Percentiles rank a stretch among this genome's conserved stretches.
Conservation (phyloP, 2,888 invertebrate species). For the Azorinus chamasolen region DNA sequence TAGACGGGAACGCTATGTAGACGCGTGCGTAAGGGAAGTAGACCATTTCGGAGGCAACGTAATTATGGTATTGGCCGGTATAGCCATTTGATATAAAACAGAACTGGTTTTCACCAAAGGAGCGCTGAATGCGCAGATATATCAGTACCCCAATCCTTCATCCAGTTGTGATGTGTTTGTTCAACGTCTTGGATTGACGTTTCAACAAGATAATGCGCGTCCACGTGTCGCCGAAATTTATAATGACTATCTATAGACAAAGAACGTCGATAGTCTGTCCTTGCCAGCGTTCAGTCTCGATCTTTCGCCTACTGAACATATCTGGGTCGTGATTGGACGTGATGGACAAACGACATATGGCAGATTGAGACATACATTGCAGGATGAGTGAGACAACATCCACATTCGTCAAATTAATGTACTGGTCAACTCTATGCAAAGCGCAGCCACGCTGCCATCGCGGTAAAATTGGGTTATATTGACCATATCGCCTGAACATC, state of each 20-base stretch:
- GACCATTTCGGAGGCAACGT: conserved; percentile 28
- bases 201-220: conserved; percentile 14
- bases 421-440: no score
- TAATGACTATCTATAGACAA: no score
- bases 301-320: conserved; percentile 27
- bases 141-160: neutral
- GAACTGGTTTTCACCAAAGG: conserved; percentile 12
- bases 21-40: conserved; percentile 12
- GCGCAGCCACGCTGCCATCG: no score
- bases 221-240: neutral
- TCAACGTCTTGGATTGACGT: no score
- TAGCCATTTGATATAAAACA: conserved; percentile 2
- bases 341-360: conserved; percentile 32
- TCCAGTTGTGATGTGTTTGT: neutral
- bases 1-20: conserved; percentile 26
- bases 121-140: conserved; percentile 11
- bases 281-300: no score
- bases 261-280: no score
- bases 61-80: conserved; percentile 36
- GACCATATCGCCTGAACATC: no score
- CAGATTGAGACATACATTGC: conserved; percentile 1
- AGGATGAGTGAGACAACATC: conserved; percentile 20
- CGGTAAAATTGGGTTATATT: no score
- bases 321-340: conserved; percentile 18
- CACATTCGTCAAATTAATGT: conserved; percentile 8